Conservation (phyloP, 1,140 invertebrate species). For the Notospermus geniculatus region DNA sequence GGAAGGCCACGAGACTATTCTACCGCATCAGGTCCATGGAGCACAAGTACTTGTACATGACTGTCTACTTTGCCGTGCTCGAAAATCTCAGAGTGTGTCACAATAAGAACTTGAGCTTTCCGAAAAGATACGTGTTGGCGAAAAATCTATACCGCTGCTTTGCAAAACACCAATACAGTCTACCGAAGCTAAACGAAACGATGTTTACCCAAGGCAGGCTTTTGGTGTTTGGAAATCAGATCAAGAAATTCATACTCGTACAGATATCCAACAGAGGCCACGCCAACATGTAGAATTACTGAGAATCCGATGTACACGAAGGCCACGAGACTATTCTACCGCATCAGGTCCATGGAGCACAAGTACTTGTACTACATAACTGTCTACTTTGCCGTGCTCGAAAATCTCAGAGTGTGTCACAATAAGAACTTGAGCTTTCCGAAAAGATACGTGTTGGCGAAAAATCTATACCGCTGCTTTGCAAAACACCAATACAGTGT, state of each 20-base stretch:
- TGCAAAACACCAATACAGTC: background rate
- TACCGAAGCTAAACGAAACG: background rate
- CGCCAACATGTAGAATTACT: background rate
- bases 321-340: constrained; percentile 1
- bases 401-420: constrained; percentile 7
- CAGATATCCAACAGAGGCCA: background rate
- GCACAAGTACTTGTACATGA: constrained; percentile 9
- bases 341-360: background rate
- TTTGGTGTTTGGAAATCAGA: too few species aligned
- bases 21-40: background rate
- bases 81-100: constrained; percentile 7
- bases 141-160: constrained; percentile 1
- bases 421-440: constrained; percentile 4
- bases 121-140: background rate
- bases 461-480: constrained; percentile 1
- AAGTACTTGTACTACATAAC: constrained; percentile 6
- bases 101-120: constrained; percentile 4
- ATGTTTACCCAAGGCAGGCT: too few species aligned
- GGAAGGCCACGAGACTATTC: constrained; percentile 6
- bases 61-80: constrained; percentile 4
- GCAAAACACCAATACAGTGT: background rate
- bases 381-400: constrained; percentile 1
- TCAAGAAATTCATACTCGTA: too few species aligned
- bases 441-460: background rate
- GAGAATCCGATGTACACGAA: constrained; percentile 5